Percentiles rank a stretch among this genome's conserved stretches.
phyloP scores from a whole-genome alignment of 53 echinoderm and acorn worm species.

The Hippasteria phrygiana region DNA sequence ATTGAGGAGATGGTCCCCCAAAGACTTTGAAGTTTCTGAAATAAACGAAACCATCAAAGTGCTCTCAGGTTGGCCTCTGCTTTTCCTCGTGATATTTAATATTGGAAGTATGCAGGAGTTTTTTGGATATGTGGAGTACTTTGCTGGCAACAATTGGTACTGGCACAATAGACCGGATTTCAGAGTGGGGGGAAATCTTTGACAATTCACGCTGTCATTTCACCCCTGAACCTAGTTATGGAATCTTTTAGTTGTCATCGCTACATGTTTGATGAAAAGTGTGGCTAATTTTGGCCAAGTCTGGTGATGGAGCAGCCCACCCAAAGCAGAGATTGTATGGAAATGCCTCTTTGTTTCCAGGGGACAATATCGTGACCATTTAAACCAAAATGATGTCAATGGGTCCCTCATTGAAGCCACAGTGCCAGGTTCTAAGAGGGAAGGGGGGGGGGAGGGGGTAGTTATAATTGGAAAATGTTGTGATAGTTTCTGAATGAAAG shows the following conservation, averaged over 20 bases:
- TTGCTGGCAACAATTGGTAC: background rate
- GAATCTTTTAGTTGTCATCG: background rate
- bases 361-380: slow-evolving; percentile 20
- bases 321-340: background rate
- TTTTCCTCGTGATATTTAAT: too few species aligned
- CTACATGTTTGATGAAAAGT: background rate
- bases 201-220: background rate
- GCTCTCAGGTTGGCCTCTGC: too few species aligned
- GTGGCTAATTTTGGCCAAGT: background rate
- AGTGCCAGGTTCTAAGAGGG: background rate
- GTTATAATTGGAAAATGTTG: slow-evolving; percentile 41
- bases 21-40: too few species aligned
- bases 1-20: too few species aligned
- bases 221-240: background rate
- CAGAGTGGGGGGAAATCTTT: background rate
- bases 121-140: too few species aligned
- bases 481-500: slow-evolving; percentile 18
- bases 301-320: background rate
- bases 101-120: too few species aligned
- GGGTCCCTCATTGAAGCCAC: background rate
- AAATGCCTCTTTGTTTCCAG: background rate
- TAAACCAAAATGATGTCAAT: slow-evolving; percentile 43
- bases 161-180: background rate
- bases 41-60: too few species aligned
- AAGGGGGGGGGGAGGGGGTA: slow-evolving; percentile 4